Base-by-base conservation (phyloP, 2,888 invertebrate genomes). In the Mythimna vitellina region DNA sequence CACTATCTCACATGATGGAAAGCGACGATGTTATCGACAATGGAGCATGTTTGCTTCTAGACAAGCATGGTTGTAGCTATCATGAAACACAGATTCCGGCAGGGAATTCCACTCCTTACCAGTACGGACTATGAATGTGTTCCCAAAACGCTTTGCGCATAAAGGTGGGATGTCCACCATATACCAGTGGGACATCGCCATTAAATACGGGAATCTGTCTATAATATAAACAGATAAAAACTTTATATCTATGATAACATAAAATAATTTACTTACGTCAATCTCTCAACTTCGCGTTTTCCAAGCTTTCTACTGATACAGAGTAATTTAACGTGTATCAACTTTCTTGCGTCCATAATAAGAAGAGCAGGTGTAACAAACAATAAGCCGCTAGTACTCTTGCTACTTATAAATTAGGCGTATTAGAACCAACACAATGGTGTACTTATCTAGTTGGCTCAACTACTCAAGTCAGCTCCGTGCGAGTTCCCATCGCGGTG, bases 341-440 rank as follows among this genome's bases (percentile, higher is more conserved):
- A 86, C 86, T 85, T 84, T 85, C 85, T 75, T 81, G 63, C 49
- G 72, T 58, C 73, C 65, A 65, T 76, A 75, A 79, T 71, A 78
- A 76, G 76, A 80, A 73, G 78, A 72, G 67, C 84, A 78, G 71
- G 76, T 76, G 74, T 79, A 69, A 75, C 80, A 74, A 65, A 85
- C 84, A 86, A 86, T 85, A 78, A 76, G 65, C 25, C 38, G 32
- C 67, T 75, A 32, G 66, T 66, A 78, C 73, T 65, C 73, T 62
- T 22, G 72, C 75, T 81, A 81, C 80, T 80, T 78, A 75, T 82
- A 78, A 86, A 87, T 86, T 86, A 82, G 80, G 76, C 86, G 73
- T 84, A 80, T 81, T 80, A 76, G 72, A 76, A 35, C 25, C 25
- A 69, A 73, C 80, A 89, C 91, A 90, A 90, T 89, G 84, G 84